Evolutionary conservation across 2,888 invertebrate genomes (phyloP).

Genomic region (Tuta absoluta): DNA sequence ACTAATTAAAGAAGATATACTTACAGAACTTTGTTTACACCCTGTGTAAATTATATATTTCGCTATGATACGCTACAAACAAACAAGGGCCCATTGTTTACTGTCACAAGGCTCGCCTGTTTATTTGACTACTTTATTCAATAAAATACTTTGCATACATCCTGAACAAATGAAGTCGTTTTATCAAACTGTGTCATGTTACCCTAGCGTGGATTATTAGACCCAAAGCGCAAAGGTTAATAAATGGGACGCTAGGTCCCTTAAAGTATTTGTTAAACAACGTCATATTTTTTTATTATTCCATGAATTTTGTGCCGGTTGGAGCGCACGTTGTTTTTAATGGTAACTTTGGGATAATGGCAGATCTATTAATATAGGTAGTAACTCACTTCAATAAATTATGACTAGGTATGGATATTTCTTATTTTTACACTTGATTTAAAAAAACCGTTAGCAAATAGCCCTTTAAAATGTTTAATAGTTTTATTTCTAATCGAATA

Average conservation of each 20-base stretch:
- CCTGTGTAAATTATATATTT: too few species aligned
- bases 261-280: constrained; percentile 2
- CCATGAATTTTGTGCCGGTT: constrained; percentile 7
- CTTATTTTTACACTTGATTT: too few species aligned
- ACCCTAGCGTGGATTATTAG: constrained; percentile 8
- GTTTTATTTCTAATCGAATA: too few species aligned
- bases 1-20: too few species aligned
- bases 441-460: too few species aligned
- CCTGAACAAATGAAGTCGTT: constrained; percentile 1
- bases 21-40: too few species aligned
- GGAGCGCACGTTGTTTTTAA: not conserved
- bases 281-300: constrained; percentile 2
- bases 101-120: not conserved
- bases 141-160: not conserved
- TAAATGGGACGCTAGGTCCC: constrained; percentile 3
- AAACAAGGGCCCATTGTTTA: not conserved
- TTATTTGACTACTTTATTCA: not conserved
- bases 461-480: too few species aligned
- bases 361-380: not conserved
- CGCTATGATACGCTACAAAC: not conserved
- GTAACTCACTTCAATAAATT: not conserved
- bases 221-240: constrained; percentile 8
- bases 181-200: constrained; percentile 1
- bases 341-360: not conserved
- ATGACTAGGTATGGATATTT: not conserved